A percentile compares a stretch with the other conserved stretches of the same genome.
Evolutionary conservation across 2,888 invertebrate genomes (phyloP).

Genomic region (Strigamia transsilvanica): DNA sequence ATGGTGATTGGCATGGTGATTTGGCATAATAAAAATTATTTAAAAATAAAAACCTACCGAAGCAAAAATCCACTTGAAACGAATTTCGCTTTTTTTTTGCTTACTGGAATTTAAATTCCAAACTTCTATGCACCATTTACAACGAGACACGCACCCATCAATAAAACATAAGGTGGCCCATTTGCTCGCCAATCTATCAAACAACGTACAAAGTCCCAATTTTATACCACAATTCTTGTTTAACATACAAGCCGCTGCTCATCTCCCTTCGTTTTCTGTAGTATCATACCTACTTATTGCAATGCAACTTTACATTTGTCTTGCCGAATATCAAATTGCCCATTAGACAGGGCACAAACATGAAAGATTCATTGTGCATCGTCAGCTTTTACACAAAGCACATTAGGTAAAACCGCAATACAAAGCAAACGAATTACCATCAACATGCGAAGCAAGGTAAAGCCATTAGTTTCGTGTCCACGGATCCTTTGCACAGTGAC

Average conservation of each 20-base stretch:
- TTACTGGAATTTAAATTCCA: too few species aligned
- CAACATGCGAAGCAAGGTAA: background rate
- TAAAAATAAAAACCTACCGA: too few species aligned
- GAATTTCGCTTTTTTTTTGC: too few species aligned
- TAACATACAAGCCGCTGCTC: background rate
- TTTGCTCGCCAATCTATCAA: too few species aligned
- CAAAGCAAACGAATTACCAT: constrained; percentile 26
- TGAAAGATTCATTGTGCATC: constrained; percentile 20
- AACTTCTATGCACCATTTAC: too few species aligned
- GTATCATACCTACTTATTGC: background rate
- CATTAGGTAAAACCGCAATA: constrained; percentile 3
- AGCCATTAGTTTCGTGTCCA: constrained; percentile 3
- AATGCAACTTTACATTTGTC: background rate
- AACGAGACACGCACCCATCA: too few species aligned
- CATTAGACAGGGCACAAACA: background rate
- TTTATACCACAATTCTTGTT: too few species aligned
- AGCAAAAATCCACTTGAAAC: too few species aligned
- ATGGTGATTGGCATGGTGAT: too few species aligned
- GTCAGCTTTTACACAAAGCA: background rate
- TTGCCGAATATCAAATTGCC: constrained; percentile 3
- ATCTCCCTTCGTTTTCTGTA: background rate
- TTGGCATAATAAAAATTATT: too few species aligned
- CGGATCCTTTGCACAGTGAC: background rate
- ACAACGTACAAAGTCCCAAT: too few species aligned
- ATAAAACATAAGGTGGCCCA: too few species aligned